These are phyloP conservation scores for Dinothrombium tinctorium DNA, from an alignment of 1,140 invertebrate species.

Conservation along the genomic window DNA sequence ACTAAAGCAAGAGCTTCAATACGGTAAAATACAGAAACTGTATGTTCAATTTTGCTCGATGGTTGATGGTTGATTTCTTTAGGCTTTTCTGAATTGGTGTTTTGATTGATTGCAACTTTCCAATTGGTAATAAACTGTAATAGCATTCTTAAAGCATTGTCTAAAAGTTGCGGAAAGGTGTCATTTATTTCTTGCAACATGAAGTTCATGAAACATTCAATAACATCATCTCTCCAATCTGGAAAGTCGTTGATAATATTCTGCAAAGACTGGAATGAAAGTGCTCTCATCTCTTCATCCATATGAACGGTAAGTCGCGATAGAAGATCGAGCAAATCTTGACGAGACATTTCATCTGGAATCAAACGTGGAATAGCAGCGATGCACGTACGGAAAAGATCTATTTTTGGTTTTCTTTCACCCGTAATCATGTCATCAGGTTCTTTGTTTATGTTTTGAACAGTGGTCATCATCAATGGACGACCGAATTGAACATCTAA, in stretches of 20 bases:
- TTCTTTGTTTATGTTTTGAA: conserved; percentile 75
- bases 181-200: conserved; percentile 74
- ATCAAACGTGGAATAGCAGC: conserved; percentile 91
- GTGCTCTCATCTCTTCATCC: conserved; percentile 35
- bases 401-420: conserved; percentile 91
- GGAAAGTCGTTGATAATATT: conserved; percentile 85
- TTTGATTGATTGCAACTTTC: conserved; percentile 43
- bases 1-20: conserved; percentile 71
- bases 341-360: conserved; percentile 82
- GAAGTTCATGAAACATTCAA: conserved; percentile 84
- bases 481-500: conserved; percentile 88
- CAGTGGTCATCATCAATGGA: conserved; percentile 80
- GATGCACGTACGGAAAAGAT: conserved; percentile 90
- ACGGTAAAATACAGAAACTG: conserved; percentile 41
- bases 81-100: conserved; percentile 11
- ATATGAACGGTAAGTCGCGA: conserved; percentile 59
- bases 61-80: neutral
- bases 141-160: conserved; percentile 78
- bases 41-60: conserved; percentile 31
- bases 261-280: conserved; percentile 88
- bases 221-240: conserved; percentile 87
- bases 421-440: conserved; percentile 87
- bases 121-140: conserved; percentile 75
- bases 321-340: conserved; percentile 78
- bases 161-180: conserved; percentile 55